Conservation (phyloP, 1,140 invertebrate genomes). For the Drosophila azteca region DNA sequence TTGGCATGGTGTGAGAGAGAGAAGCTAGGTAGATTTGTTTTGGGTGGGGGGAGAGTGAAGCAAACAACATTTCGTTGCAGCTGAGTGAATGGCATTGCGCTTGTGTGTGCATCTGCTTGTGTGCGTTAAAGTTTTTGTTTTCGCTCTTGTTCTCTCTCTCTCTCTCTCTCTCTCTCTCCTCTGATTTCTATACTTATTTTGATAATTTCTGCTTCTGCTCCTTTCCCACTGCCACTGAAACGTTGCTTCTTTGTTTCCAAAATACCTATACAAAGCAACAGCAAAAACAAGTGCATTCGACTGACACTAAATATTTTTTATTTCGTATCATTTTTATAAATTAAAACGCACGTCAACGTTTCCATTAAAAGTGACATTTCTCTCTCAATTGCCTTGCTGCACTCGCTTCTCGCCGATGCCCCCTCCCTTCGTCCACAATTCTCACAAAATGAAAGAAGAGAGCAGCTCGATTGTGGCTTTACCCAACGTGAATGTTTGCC, state of each 20-base stretch:
- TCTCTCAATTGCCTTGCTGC: conserved; percentile 30
- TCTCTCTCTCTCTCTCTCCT: conserved; percentile 5
- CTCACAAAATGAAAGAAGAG: no score
- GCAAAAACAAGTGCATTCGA: conserved; percentile 50
- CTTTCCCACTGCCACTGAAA: no score
- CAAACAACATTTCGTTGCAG: conserved; percentile 64
- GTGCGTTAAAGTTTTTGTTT: conserved; percentile 41
- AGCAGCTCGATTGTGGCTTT: conserved; percentile 1
- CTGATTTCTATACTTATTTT: conserved; percentile 59
- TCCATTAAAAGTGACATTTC: conserved; percentile 39
- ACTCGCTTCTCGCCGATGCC: not conserved
- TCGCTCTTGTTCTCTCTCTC: conserved; percentile 20
- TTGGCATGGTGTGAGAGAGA: conserved; percentile 10
- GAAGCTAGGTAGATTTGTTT: not conserved
- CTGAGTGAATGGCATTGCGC: conserved; percentile 40
- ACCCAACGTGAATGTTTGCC: conserved; percentile 43
- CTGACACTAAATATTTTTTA: conserved; percentile 40
- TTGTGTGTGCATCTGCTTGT: conserved; percentile 44
- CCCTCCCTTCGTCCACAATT: no score
- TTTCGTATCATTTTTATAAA: conserved; percentile 44
- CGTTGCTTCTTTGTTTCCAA: conserved; percentile 65
- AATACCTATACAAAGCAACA: conserved; percentile 24
- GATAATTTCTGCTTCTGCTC: conserved; percentile 49
- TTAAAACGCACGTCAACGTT: conserved; percentile 34
- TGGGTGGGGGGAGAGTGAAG: conserved; percentile 15